Conservation (phyloP, 2,888 invertebrate genomes). For the Leptothorax acervorum region DNA sequence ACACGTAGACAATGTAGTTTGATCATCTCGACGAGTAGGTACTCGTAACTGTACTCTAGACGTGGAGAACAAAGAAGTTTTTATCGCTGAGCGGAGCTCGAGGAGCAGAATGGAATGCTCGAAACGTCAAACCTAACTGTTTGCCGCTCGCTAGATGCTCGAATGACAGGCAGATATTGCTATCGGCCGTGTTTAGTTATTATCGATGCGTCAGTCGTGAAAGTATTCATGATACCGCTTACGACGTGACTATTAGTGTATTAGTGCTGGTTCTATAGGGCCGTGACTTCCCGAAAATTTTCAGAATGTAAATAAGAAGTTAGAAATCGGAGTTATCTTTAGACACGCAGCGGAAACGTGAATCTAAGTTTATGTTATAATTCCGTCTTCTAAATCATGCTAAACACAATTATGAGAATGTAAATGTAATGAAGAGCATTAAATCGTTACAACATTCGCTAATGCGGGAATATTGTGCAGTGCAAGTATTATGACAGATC, state of each 20-base stretch:
- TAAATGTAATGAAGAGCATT: background rate
- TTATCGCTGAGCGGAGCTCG: background rate
- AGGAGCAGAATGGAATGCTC: background rate
- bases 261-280: background rate
- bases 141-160: background rate
- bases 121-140: conserved; percentile 26
- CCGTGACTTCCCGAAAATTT: background rate
- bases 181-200: conserved; percentile 16
- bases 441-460: background rate
- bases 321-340: background rate
- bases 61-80: conserved; percentile 18
- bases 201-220: conserved; percentile 13
- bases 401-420: background rate
- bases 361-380: background rate
- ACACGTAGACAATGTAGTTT: background rate
- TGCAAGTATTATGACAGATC: background rate
- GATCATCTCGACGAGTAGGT: background rate
- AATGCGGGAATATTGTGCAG: background rate
- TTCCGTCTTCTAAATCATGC: background rate
- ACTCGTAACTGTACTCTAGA: conserved; percentile 3
- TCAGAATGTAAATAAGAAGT: conserved; percentile 2
- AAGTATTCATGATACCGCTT: background rate
- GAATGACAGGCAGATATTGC: conserved; percentile 22
- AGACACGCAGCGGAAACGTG: background rate
- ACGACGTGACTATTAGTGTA: background rate